phyloP scores from a whole-genome alignment of 2,797 vertebrate genomes.

The Pitangus sulphuratus region DNA sequence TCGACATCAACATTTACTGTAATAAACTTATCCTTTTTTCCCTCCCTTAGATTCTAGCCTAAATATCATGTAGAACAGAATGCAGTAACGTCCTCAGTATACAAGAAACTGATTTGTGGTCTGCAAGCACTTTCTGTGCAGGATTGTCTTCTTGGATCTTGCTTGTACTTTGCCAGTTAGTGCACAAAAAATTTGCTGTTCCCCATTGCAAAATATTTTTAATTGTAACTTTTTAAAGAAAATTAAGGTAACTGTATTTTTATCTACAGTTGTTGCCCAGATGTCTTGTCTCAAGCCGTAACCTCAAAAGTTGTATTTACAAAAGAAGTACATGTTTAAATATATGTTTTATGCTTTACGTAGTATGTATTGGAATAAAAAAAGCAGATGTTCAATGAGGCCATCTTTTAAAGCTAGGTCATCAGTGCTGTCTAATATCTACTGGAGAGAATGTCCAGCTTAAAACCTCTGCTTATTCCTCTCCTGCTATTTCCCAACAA shows the following conservation, averaged over 20 bases:
- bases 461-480: conserved; percentile 31
- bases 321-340: not conserved
- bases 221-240: not conserved
- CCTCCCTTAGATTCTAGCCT: not conserved
- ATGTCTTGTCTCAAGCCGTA: not conserved
- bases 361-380: not conserved
- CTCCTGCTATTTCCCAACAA: conserved; percentile 32
- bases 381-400: not conserved
- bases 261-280: not conserved
- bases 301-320: conserved; percentile 17
- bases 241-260: not conserved
- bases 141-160: not conserved
- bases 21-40: not conserved
- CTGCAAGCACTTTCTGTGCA: not conserved
- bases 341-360: not conserved
- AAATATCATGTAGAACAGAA: not conserved
- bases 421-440: not conserved
- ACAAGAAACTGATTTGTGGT: not conserved
- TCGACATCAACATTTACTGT: not conserved
- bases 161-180: not conserved
- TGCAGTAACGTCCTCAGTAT: not conserved
- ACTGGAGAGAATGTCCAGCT: not conserved
- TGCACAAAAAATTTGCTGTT: not conserved
- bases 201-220: not conserved
- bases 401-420: not conserved